These are phyloP conservation scores for Conistra vaccinii DNA, from an alignment of 2,888 invertebrate species.

Conservation along the genomic window DNA sequence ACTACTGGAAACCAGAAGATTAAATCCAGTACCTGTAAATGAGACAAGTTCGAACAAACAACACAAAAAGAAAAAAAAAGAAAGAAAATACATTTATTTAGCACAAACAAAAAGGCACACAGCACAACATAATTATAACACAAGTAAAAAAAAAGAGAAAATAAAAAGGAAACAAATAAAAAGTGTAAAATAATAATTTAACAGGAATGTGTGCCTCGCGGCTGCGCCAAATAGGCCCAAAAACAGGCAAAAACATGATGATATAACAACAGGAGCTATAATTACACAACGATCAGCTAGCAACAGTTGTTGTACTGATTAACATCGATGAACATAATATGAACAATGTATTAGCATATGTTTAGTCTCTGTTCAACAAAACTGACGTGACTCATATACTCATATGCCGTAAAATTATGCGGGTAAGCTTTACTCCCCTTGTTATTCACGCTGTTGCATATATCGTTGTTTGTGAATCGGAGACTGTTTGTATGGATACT, in stretches of 20 bases:
- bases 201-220: too few relatives aligned
- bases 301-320: constrained; percentile 57
- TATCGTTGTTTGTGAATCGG: not conserved
- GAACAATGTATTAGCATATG: constrained; percentile 67
- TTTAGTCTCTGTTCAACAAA: constrained; percentile 64
- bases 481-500: not conserved
- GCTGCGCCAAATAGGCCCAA: too few relatives aligned
- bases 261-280: constrained; percentile 13
- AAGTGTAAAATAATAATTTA: too few relatives aligned
- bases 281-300: constrained; percentile 35
- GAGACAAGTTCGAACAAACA: not conserved
- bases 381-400: constrained; percentile 61
- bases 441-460: not conserved
- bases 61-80: too few relatives aligned
- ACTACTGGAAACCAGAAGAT: not conserved
- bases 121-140: too few relatives aligned
- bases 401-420: constrained; percentile 36
- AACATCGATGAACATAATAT: constrained; percentile 52
- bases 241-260: too few relatives aligned
- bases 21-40: not conserved
- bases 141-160: too few relatives aligned
- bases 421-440: constrained; percentile 24
- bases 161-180: too few relatives aligned
- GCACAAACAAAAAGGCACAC: too few relatives aligned
- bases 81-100: too few relatives aligned